These are phyloP conservation scores for Scomberomorus guttatus DNA, from an alignment of 2,797 vertebrate genomes.

Conservation along the genomic window DNA sequence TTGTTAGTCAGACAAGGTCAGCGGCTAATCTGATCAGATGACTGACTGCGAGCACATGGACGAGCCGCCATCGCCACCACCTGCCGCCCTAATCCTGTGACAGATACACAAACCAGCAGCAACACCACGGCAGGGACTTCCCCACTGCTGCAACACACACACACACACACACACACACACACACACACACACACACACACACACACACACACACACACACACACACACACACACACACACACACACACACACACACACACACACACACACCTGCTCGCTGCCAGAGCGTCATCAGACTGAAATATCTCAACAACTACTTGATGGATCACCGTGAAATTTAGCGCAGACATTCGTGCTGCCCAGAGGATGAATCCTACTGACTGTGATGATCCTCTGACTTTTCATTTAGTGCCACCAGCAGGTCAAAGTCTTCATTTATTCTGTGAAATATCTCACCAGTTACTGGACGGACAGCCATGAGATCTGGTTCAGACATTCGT, in stretches of 20 bases:
- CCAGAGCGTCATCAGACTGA: no score
- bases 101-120: constrained; percentile 46
- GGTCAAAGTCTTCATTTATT: no score
- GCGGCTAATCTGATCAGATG: constrained; percentile 64
- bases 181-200: constrained; percentile 5
- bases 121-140: constrained; percentile 61
- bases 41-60: constrained; percentile 28
- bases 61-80: constrained; percentile 45
- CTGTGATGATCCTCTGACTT: no score
- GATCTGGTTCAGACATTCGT: no score
- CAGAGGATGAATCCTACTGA: neutral
- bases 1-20: constrained; percentile 50
- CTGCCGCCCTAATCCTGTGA: constrained; percentile 70
- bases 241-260: neutral
- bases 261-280: constrained; percentile 5
- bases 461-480: no score
- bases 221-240: constrained; percentile 12
- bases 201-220: neutral
- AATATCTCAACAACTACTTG: no score
- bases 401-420: no score
- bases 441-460: no score
- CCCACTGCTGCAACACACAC: constrained; percentile 40
- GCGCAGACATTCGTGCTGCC: neutral
- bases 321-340: no score
- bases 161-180: neutral